These are phyloP conservation scores for Montipora capitata DNA, from an alignment of 92 coral and sea anemone genomes.

Conservation along the genomic window DNA sequence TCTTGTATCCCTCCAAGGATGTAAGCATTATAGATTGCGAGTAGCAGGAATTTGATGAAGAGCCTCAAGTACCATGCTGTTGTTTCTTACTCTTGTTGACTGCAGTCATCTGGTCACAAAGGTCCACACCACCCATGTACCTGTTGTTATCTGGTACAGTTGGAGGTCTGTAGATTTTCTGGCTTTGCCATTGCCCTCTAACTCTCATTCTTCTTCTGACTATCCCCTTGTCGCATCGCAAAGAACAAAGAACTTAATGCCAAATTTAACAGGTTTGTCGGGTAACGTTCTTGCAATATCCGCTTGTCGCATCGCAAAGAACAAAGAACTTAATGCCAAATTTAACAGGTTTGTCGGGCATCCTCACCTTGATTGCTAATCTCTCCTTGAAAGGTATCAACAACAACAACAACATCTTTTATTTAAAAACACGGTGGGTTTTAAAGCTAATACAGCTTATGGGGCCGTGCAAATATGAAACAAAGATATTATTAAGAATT, in stretches of 20 bases:
- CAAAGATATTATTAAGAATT: no score
- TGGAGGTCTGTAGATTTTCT: constrained; percentile 4
- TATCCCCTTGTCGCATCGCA: constrained; percentile 64
- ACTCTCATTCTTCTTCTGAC: constrained; percentile 4
- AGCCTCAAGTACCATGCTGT: constrained; percentile 64
- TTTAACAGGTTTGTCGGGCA: constrained; percentile 79
- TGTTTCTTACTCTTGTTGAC: constrained; percentile 30
- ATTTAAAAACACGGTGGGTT: constrained; percentile 24
- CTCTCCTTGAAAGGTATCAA: constrained; percentile 69
- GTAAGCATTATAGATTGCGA: constrained; percentile 43
- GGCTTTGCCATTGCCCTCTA: not conserved
- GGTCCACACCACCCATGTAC: constrained; percentile 71
- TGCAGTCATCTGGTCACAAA: constrained; percentile 68
- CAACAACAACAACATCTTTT: constrained; percentile 46
- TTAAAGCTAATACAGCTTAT: constrained; percentile 36
- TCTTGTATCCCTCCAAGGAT: constrained; percentile 58
- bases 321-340: constrained; percentile 61
- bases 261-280: constrained; percentile 73
- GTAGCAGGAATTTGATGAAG: constrained; percentile 47
- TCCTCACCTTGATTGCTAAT: constrained; percentile 55
- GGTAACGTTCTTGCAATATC: constrained; percentile 78
- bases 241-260: constrained; percentile 58
- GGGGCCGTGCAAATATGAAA: constrained; percentile 5
- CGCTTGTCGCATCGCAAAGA: constrained; percentile 63
- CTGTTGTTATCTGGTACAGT: constrained; percentile 52